Evolutionary conservation across 2,797 vertebrate genomes (phyloP).

Genomic region (Paratrypauchen microcephalus): DNA sequence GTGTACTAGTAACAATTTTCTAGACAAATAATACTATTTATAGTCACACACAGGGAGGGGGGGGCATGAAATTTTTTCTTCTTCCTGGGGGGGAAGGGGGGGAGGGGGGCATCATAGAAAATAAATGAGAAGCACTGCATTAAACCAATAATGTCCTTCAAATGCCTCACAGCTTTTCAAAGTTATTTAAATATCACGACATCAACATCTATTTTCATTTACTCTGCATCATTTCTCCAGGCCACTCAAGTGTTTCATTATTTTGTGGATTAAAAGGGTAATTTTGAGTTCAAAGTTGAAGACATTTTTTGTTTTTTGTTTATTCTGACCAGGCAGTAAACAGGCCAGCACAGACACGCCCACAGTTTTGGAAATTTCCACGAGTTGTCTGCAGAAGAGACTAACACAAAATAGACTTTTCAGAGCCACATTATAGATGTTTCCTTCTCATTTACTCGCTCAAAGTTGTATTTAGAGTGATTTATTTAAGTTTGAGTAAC

Average conservation of each 20-base stretch:
- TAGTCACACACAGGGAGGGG: too few relatives aligned
- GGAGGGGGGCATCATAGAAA: too few relatives aligned
- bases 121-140: too few relatives aligned
- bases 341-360: background rate
- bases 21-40: too few relatives aligned
- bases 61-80: too few relatives aligned
- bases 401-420: too few relatives aligned
- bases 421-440: too few relatives aligned
- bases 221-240: conserved; percentile 24
- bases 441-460: too few relatives aligned
- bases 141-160: conserved; percentile 60
- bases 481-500: too few relatives aligned
- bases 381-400: background rate
- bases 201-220: conserved; percentile 55
- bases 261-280: conserved; percentile 39
- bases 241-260: conserved; percentile 42
- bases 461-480: too few relatives aligned
- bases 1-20: too few relatives aligned
- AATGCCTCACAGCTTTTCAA: conserved; percentile 56
- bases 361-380: conserved; percentile 1
- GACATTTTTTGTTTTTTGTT: background rate
- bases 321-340: background rate
- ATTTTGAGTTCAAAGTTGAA: conserved; percentile 3
- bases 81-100: too few relatives aligned
- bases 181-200: conserved; percentile 43